Conservation (phyloP, 1,140 invertebrate species). For the Eupristina koningsbergeri region DNA sequence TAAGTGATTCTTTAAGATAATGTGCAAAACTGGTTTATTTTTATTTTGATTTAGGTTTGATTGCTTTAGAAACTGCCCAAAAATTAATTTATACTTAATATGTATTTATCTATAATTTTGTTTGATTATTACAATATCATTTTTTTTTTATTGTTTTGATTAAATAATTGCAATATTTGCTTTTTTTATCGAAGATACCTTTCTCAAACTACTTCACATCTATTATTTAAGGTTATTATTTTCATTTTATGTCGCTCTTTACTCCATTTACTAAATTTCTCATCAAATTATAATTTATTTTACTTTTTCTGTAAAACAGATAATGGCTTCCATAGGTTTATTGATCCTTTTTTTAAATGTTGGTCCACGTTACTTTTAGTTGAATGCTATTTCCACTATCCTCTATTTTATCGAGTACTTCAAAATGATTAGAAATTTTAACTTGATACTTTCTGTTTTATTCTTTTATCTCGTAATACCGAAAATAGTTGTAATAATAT, state of each 20-base stretch:
- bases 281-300: neutral
- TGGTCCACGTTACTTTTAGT: neutral
- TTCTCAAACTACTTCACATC: neutral
- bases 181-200: neutral
- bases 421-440: conserved; percentile 7
- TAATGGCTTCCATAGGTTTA: neutral
- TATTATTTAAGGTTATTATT: neutral
- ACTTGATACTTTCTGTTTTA: neutral
- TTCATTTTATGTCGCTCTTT: neutral
- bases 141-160: neutral
- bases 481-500: neutral
- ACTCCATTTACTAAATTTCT: conserved; percentile 4
- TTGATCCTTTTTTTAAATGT: conserved; percentile 2
- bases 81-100: neutral
- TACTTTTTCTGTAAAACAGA: neutral
- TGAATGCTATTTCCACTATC: conserved; percentile 2
- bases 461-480: neutral
- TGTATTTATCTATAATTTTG: neutral
- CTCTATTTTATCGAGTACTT: neutral
- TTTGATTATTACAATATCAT: neutral
- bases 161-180: neutral
- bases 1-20: no score
- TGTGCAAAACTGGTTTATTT: neutral
- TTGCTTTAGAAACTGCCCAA: neutral
- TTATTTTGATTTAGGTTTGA: neutral